Evolutionary conservation across 2,797 vertebrate species (phyloP), one percentile per base, ranked within the genome.

Genomic region (Acipenser ruthenus): DNA sequence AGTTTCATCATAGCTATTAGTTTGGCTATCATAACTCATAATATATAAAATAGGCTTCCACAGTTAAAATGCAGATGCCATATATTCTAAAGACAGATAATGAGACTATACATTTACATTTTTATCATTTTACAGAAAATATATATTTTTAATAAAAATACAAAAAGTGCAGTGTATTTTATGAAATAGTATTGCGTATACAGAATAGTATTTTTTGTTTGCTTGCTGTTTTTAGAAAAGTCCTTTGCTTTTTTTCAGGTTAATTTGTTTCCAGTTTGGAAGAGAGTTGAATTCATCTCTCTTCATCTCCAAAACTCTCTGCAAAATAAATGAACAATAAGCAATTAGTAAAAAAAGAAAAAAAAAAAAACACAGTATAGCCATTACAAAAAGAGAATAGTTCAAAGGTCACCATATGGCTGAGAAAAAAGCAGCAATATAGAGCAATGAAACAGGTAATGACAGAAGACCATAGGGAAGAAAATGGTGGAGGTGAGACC

Each of bases 211-310:
- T 58, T n/a, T 10, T n/a, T 13, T 10, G 13, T n/a, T 58, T n/a
- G 12, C 12, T 13, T 80, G 74, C 60, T 81, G 73, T 78, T 75
- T 68, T 88, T 73, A 84, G 64, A 87, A 78, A 66, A 90, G 76
- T 66, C 85, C 87, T 83, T 88, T 87, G 76, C 79, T 88, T 78
- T 86, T 88, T 80, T 86, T 89, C 79, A 85, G 80, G 71, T 87
- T 87, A n/a, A 70, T 79, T 74, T 87, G 83, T 69, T 86, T 82
- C 77, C 81, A 82, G 73, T 69, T 75, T 6, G 85, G 86, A 60
- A 88, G 81, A 10, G 83, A 80, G 70, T 78, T 74, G 48, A 82
- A 83, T 61, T 89, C 82, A 12, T 86, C 85, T 75, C 78, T 78
- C 75, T 83, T 86, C 85, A 88, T 85, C 73, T 88, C 85, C 77